Conservation (phyloP, 2,888 invertebrate genomes). For the Desoria tigrina region DNA sequence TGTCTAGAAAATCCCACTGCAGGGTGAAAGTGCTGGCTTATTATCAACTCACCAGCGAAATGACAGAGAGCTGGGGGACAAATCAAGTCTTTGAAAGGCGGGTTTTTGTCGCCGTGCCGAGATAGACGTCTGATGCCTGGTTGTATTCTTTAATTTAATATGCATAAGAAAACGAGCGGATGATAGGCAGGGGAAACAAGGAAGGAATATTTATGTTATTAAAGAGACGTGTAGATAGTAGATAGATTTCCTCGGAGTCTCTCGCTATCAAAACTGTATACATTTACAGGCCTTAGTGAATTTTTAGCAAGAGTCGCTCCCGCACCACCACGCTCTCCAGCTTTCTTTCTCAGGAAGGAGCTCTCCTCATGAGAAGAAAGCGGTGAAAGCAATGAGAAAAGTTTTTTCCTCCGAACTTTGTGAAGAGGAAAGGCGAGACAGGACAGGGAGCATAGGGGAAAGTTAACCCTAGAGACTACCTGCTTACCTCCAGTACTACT, state of each 20-base stretch:
- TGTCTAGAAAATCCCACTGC: neutral
- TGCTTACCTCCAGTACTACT: too few species aligned
- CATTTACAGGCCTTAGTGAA: too few species aligned
- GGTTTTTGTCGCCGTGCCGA: too few species aligned
- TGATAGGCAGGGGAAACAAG: slow-evolving; percentile 14
- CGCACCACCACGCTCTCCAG: too few species aligned
- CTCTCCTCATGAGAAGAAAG: neutral
- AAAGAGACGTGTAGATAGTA: neutral
- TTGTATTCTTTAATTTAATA: slow-evolving; percentile 22
- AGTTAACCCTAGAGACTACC: neutral
- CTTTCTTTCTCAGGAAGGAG: neutral
- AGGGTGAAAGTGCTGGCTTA: neutral
- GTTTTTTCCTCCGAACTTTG: neutral
- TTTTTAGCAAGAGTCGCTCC: too few species aligned
- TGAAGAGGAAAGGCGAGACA: neutral
- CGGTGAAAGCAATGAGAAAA: slow-evolving; percentile 15
- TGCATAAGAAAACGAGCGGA: slow-evolving; percentile 20
- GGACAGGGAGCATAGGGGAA: slow-evolving; percentile 7
- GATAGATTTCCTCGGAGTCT: neutral
- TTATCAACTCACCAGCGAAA: neutral
- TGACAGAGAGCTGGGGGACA: slow-evolving; percentile 1
- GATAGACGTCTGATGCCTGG: neutral
- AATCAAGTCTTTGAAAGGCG: too few species aligned
- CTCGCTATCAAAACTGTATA: too few species aligned
- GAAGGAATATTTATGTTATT: neutral